Conservation (phyloP, 1,140 invertebrate genomes). For the Sesamia nonagrioides region DNA sequence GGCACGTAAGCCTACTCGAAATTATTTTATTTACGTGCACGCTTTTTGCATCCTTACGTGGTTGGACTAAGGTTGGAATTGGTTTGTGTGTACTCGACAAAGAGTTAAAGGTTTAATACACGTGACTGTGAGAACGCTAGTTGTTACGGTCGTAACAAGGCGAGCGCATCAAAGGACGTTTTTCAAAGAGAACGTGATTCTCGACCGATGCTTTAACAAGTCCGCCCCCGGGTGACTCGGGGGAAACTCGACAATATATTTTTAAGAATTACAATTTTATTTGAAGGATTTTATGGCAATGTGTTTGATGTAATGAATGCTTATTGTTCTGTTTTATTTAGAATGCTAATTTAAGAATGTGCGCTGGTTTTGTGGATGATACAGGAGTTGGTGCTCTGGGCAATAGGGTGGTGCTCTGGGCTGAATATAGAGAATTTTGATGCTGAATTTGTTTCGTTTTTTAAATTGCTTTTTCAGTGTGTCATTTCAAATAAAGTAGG, state of each 20-base stretch:
- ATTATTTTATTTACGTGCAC: conserved; percentile 59
- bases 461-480: not conserved
- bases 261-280: conserved; percentile 53
- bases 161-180: conserved; percentile 67
- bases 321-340: conserved; percentile 27
- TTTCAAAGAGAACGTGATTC: conserved; percentile 70
- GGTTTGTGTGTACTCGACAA: conserved; percentile 50
- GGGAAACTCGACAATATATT: conserved; percentile 55
- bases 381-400: not conserved
- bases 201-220: conserved; percentile 68
- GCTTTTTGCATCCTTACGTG: conserved; percentile 36
- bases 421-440: too few species aligned
- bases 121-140: conserved; percentile 60
- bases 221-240: conserved; percentile 53
- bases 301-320: conserved; percentile 29
- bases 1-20: conserved; percentile 62
- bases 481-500: too few species aligned
- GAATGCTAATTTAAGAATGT: conserved; percentile 23
- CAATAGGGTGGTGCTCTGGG: too few species aligned
- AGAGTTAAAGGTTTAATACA: conserved; percentile 65
- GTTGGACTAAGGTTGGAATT: conserved; percentile 33
- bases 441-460: not conserved
- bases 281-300: conserved; percentile 36
- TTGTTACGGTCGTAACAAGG: conserved; percentile 64
- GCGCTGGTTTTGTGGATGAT: not conserved